Evolutionary conservation across 2,797 vertebrate genomes (phyloP).

Genomic region (Micropoecilia bifurca): DNA sequence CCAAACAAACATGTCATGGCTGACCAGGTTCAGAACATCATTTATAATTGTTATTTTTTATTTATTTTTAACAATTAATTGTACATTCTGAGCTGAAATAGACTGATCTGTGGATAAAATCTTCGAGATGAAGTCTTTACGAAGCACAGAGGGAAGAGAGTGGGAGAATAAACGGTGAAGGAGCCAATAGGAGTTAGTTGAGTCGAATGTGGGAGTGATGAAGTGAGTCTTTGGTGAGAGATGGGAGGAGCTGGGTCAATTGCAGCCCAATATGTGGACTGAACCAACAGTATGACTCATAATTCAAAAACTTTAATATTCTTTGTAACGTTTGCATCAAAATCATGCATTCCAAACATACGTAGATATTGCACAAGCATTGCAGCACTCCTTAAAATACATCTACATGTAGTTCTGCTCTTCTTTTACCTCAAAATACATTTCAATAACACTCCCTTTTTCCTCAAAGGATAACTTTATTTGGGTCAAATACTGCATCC

Average conservation of each 20-base stretch:
- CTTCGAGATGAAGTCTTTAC: constrained; percentile 60
- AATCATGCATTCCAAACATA: constrained; percentile 52
- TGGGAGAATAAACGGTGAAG: constrained; percentile 42
- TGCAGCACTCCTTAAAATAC: constrained; percentile 26
- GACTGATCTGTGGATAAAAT: constrained; percentile 46
- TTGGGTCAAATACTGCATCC: constrained; percentile 19
- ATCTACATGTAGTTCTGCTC: constrained; percentile 15
- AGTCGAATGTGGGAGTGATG: constrained; percentile 55
- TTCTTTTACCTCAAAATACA: constrained; percentile 10
- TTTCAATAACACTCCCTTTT: constrained; percentile 15
- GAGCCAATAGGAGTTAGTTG: constrained; percentile 48
- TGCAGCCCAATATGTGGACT: constrained; percentile 39
- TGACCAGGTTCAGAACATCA: constrained; percentile 27
- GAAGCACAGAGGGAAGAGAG: constrained; percentile 36
- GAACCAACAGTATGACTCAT: constrained; percentile 67
- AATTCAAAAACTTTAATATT: constrained; percentile 22
- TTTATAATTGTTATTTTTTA: constrained; percentile 5
- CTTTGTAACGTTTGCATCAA: constrained; percentile 48
- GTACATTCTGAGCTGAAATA: constrained; percentile 26
- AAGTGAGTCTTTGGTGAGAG: constrained; percentile 51
- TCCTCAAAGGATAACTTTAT: constrained; percentile 25
- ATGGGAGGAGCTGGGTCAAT: constrained; percentile 43
- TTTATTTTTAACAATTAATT: constrained; percentile 29
- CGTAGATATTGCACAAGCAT: constrained; percentile 49
- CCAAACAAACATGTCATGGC: constrained; percentile 29